These are phyloP conservation scores for Xenops minutus DNA, from an alignment of 2,797 vertebrate genomes.

Conservation along the genomic window DNA sequence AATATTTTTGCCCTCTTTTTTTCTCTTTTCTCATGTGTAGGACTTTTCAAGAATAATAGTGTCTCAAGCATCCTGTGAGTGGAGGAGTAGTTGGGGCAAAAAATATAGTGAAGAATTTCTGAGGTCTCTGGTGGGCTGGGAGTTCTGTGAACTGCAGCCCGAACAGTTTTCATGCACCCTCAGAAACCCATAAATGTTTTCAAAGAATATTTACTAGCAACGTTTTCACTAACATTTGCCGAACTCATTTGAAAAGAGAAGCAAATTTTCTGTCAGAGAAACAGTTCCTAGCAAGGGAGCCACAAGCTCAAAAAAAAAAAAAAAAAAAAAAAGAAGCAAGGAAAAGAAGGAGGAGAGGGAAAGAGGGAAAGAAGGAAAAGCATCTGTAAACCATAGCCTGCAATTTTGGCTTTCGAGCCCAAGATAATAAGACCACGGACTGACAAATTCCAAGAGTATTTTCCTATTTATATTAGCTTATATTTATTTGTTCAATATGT, in stretches of 20 bases:
- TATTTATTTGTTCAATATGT: conserved; percentile 70
- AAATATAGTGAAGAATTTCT: neutral
- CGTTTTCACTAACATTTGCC: conserved; percentile 30
- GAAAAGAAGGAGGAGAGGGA: neutral
- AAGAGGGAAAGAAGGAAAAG: neutral
- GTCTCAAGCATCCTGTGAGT: neutral
- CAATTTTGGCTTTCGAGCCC: conserved; percentile 51
- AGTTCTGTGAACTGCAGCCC: conserved; percentile 26
- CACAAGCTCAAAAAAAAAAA: neutral
- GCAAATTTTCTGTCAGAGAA: conserved; percentile 18
- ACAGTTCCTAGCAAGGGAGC: neutral
- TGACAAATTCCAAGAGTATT: conserved; percentile 62
- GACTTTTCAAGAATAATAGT: neutral
- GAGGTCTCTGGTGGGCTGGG: neutral
- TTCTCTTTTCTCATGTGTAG: neutral
- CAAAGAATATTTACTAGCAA: conserved; percentile 46
- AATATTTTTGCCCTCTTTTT: neutral
- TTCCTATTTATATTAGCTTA: conserved; percentile 66
- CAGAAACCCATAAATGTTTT: conserved; percentile 39
- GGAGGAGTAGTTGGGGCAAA: neutral
- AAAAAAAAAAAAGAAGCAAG: neutral
- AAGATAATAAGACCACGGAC: conserved; percentile 52
- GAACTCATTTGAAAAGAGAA: conserved; percentile 32
- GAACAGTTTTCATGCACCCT: conserved; percentile 18
- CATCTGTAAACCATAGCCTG: conserved; percentile 64